These are phyloP conservation scores for Hyalella azteca DNA, from an alignment of 2,888 invertebrate genomes.

Conservation along the genomic window DNA sequence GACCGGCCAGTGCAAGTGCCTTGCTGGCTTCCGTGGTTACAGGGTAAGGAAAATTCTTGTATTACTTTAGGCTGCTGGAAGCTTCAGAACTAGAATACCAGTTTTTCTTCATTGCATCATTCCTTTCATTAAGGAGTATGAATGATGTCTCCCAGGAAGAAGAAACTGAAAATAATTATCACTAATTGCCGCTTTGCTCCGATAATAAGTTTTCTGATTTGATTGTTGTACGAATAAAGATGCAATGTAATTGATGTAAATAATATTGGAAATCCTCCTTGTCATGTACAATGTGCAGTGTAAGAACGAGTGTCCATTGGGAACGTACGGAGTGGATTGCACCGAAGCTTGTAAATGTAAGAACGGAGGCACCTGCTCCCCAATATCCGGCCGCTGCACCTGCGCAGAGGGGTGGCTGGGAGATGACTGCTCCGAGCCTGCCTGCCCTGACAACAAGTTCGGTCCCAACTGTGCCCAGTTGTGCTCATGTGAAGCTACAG, in stretches of 20 bases:
- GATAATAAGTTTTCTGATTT: too few species aligned
- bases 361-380: slow-evolving; percentile 63
- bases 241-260: too few species aligned
- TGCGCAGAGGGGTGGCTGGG: slow-evolving; percentile 70
- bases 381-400: slow-evolving; percentile 64
- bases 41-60: too few species aligned
- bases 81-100: too few species aligned
- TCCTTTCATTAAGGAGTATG: too few species aligned
- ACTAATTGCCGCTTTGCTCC: too few species aligned
- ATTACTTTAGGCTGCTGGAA: too few species aligned
- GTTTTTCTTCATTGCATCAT: too few species aligned
- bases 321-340: slow-evolving; percentile 67
- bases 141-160: too few species aligned
- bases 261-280: background rate
- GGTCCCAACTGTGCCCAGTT: slow-evolving; percentile 73
- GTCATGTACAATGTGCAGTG: slow-evolving; percentile 50
- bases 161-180: too few species aligned
- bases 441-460: slow-evolving; percentile 73
- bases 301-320: slow-evolving; percentile 64
- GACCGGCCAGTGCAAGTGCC: slow-evolving; percentile 61
- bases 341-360: slow-evolving; percentile 66
- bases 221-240: too few species aligned
- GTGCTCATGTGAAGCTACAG: slow-evolving; percentile 75
- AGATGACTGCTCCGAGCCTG: slow-evolving; percentile 70
- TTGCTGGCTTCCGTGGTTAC: slow-evolving; percentile 60